Evolutionary conservation across 64 coral and sea anemone species (phyloP), one percentile per base, ranked within the genome.

Genomic region (Porites australiensis): DNA sequence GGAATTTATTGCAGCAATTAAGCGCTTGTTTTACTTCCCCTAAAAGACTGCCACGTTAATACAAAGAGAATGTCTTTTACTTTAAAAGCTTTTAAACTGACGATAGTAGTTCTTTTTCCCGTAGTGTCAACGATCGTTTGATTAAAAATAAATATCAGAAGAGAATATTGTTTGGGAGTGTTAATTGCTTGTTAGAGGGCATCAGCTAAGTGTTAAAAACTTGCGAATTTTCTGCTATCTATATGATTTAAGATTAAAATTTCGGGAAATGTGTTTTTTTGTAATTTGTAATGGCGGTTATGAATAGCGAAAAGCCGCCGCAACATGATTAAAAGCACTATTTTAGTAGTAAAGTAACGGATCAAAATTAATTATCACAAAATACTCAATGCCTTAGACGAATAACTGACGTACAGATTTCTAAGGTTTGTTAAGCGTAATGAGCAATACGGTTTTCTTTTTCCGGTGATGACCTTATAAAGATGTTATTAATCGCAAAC

Each of bases 401-500:
- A 84, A 69, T 68, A 13, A 84, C 81, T 84, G 61, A 50, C 44
- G 69, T 19, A 22, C 16, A 9, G 16, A 47, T 68, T 68, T 63
- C 46, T 66, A 48, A 46, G 63, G 64, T 45, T 84, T 43, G 81
- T 84, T 84, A 68, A 68, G 2, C 0, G 10, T 84, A 65, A 68
- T 83, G 81, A 83, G 62, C 44, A 50, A 45, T 69, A 37, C 7
- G 44, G 45, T 21, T 68, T 50, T 20, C 14, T 6, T 50, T 19
- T 84, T 84, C 62, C 81, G 81, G 81, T 19, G 50, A 46, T 48
- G 45, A 19, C 10, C 15, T 44, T 69, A 70, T 84, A 68, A 84
- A 84, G 45, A 20, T 80, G 12, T 50, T 68, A 50, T 50, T 6
- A 84, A 52, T 84, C 44, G 2, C 45, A 4, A 4, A 68, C 16